Evolutionary conservation across 1,140 invertebrate species (phyloP).

Genomic region (Cotesia typhae): DNA sequence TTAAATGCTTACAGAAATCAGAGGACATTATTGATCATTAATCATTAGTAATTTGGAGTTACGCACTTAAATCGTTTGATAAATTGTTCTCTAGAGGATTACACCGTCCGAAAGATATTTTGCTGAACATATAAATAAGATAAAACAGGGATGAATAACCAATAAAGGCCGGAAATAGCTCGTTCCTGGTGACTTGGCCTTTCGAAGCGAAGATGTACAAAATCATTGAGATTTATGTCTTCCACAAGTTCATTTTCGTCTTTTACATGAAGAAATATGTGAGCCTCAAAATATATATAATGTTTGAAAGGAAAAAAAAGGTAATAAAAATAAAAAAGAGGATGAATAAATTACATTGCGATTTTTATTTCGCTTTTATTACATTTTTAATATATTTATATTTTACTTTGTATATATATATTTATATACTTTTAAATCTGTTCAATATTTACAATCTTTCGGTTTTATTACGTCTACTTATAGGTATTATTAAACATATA

Average conservation of each 20-base stretch:
- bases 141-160: conserved; percentile 6
- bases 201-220: conserved; percentile 10
- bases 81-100: not conserved
- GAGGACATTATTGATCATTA: too few relatives aligned
- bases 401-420: conserved; percentile 23
- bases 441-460: conserved; percentile 39
- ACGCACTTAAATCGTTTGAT: too few relatives aligned
- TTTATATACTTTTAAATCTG: conserved; percentile 30
- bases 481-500: conserved; percentile 10
- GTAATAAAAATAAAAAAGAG: conserved; percentile 11
- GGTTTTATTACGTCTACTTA: conserved; percentile 7
- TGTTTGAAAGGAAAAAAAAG: not conserved
- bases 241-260: conserved; percentile 27
- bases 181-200: conserved; percentile 13
- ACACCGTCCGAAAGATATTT: not conserved
- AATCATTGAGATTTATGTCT: conserved; percentile 39
- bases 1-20: too few relatives aligned
- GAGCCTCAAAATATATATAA: not conserved
- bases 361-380: conserved; percentile 38
- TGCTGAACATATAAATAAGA: not conserved
- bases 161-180: conserved; percentile 36
- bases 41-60: too few relatives aligned
- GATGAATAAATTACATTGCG: conserved; percentile 21
- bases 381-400: conserved; percentile 13
- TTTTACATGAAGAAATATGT: not conserved